Percentiles rank a stretch among this genome's conserved stretches.
These are phyloP conservation scores for Meles meles DNA, from an alignment of 2,113 vertebrate species.

Conservation along the genomic window DNA sequence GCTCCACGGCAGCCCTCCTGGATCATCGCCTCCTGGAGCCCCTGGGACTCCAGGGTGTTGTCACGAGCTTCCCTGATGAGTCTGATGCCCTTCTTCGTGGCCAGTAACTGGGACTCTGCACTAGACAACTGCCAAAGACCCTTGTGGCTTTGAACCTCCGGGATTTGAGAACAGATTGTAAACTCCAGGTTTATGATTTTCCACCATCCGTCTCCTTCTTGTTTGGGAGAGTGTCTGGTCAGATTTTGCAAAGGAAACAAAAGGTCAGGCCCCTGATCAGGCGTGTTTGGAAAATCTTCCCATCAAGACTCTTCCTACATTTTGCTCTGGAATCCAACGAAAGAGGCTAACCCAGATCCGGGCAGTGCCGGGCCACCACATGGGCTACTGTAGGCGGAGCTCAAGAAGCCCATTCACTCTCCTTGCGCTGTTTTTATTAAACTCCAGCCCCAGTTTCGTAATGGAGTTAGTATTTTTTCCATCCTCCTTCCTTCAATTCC, in stretches of 20 bases:
- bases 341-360: background rate
- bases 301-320: background rate
- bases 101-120: background rate
- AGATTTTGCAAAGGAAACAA: conserved; percentile 25
- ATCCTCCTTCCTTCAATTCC: conserved; percentile 14
- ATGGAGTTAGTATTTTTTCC: conserved; percentile 47
- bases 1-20: background rate
- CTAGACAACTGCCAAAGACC: background rate
- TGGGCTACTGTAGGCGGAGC: background rate
- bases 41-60: background rate
- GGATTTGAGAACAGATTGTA: background rate
- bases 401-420: background rate
- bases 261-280: background rate
- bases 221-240: background rate
- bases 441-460: conserved; percentile 3
- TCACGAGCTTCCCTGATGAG: background rate
- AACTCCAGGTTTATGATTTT: background rate
- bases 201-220: background rate
- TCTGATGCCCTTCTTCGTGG: background rate
- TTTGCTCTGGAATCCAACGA: background rate
- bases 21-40: background rate
- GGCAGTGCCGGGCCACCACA: background rate
- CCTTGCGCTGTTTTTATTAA: background rate
- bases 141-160: background rate
- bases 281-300: background rate